These are phyloP conservation scores for Mixornis gularis DNA, from an alignment of 2,113 vertebrate genomes.

Conservation along the genomic window DNA sequence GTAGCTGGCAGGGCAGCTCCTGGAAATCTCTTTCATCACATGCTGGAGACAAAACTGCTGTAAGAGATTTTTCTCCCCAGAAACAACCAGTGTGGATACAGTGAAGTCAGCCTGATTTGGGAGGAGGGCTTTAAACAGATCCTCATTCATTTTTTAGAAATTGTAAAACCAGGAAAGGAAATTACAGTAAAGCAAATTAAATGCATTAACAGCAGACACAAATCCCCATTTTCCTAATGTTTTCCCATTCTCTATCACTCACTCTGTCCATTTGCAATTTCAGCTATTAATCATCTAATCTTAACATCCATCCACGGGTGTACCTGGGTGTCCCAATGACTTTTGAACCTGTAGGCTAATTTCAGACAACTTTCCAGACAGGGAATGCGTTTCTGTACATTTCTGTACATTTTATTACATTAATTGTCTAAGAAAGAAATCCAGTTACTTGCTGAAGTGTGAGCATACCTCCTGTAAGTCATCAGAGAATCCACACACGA, in stretches of 20 bases:
- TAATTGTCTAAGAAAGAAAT: background rate
- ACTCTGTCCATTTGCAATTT: background rate
- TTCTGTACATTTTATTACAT: background rate
- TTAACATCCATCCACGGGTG: background rate
- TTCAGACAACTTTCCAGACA: background rate
- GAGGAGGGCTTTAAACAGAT: background rate
- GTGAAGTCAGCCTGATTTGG: background rate
- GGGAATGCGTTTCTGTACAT: background rate
- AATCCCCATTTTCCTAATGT: background rate
- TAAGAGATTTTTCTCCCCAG: background rate
- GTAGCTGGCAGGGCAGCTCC: background rate
- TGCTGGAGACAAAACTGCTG: background rate
- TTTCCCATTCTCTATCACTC: background rate
- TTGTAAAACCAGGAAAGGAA: background rate
- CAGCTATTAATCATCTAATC: background rate
- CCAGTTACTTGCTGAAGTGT: background rate
- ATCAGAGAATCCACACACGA: background rate
- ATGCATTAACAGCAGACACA: background rate
- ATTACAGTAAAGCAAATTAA: constrained; percentile 5
- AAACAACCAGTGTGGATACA: background rate
- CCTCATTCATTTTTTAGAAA: background rate
- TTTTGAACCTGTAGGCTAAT: background rate
- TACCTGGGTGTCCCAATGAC: background rate
- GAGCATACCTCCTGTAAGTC: background rate
- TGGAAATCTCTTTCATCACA: background rate